phyloP scores from a whole-genome alignment of 2,888 invertebrate genomes.

The Nematopogon swammerdamellus region DNA sequence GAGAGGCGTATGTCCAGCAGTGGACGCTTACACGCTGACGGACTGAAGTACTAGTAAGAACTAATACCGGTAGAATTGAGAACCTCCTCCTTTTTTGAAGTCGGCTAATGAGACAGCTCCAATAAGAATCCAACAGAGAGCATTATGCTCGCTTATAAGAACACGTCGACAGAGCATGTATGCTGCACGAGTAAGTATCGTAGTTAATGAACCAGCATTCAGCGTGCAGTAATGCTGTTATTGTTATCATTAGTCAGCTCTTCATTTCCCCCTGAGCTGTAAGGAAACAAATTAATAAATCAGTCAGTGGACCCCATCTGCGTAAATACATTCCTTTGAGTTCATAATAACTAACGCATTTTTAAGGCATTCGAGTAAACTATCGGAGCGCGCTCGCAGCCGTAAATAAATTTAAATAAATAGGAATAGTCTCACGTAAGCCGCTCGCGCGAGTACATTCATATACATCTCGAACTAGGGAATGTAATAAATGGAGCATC shows the following conservation, averaged over 20 bases:
- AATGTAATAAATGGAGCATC: constrained; percentile 53
- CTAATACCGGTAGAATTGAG: too few relatives aligned
- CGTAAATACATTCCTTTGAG: neutral
- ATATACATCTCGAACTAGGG: constrained; percentile 41
- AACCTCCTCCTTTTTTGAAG: too few relatives aligned
- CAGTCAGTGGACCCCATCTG: neutral
- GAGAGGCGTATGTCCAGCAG: too few relatives aligned
- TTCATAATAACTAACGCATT: neutral
- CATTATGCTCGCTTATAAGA: too few relatives aligned
- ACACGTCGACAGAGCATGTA: too few relatives aligned
- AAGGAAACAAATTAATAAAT: neutral
- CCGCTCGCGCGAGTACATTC: constrained; percentile 34
- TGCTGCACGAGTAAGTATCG: too few relatives aligned
- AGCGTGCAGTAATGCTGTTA: too few relatives aligned
- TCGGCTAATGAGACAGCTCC: too few relatives aligned
- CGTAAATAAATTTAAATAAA: constrained; percentile 50
- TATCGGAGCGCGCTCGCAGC: constrained; percentile 42
- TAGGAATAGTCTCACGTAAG: constrained; percentile 56
- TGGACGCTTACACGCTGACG: too few relatives aligned
- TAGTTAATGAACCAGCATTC: too few relatives aligned
- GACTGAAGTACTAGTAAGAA: too few relatives aligned
- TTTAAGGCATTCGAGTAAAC: constrained; percentile 49
- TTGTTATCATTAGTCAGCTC: neutral
- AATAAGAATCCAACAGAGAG: too few relatives aligned
- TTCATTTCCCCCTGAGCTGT: neutral